phyloP scores from a whole-genome alignment of 2,797 vertebrate species.

The Sparus aurata region DNA sequence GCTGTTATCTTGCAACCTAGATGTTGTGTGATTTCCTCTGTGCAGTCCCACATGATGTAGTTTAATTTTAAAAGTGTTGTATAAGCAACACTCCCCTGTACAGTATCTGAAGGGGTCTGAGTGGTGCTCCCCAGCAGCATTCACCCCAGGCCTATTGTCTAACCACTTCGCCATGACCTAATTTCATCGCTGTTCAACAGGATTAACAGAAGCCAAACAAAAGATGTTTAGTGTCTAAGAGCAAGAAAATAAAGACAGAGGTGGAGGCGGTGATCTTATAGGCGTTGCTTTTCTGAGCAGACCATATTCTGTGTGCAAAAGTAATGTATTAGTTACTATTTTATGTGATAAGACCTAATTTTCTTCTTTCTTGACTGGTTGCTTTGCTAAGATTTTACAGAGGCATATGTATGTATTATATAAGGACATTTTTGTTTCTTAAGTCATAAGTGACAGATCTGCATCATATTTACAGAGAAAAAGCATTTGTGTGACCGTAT shows the following conservation, averaged over 20 bases:
- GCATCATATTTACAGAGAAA: neutral
- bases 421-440: neutral
- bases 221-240: conserved; percentile 19
- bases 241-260: conserved; percentile 18
- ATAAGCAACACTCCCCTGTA: conserved; percentile 12
- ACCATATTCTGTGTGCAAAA: neutral
- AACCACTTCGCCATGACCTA: conserved; percentile 39
- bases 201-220: conserved; percentile 55
- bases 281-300: conserved; percentile 25
- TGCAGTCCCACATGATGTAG: neutral
- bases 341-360: conserved; percentile 12
- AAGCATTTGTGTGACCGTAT: neutral
- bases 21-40: conserved; percentile 6
- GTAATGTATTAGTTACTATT: neutral
- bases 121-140: conserved; percentile 20
- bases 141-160: conserved; percentile 42
- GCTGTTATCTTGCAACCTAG: neutral
- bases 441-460: no score
- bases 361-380: neutral
- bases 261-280: neutral
- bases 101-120: conserved; percentile 18
- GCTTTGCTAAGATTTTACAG: neutral
- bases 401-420: neutral
- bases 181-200: conserved; percentile 48
- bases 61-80: conserved; percentile 4